A percentile compares a stretch with the other conserved stretches of the same genome.
Evolutionary conservation across 1,140 invertebrate genomes (phyloP).

Genomic region (Drosophila triauraria): DNA sequence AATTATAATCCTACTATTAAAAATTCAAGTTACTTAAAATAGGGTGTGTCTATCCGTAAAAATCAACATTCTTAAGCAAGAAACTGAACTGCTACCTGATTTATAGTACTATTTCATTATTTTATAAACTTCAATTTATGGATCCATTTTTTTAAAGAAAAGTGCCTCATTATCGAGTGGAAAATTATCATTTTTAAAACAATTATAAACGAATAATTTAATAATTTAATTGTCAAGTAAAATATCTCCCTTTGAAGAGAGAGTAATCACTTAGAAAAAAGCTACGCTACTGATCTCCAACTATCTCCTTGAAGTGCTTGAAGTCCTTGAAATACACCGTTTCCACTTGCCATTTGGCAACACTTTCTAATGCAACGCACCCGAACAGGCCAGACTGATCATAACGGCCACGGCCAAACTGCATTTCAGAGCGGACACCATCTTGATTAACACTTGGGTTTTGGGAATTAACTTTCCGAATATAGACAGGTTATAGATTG

Average conservation of each 20-base stretch:
- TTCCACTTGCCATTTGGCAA: slow-evolving; percentile 5
- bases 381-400: slow-evolving; percentile 71
- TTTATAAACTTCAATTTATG: background rate
- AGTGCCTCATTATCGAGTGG: background rate
- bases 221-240: no score
- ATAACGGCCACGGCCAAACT: slow-evolving; percentile 77
- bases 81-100: no score
- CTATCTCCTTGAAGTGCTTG: slow-evolving; percentile 8
- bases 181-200: background rate
- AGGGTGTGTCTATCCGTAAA: no score
- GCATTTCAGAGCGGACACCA: slow-evolving; percentile 76
- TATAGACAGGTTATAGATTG: background rate
- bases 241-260: background rate
- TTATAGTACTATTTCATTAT: no score
- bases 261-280: background rate
- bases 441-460: slow-evolving; percentile 44
- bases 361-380: slow-evolving; percentile 50
- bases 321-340: slow-evolving; percentile 10
- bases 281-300: background rate
- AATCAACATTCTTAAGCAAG: no score
- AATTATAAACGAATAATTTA: no score
- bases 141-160: background rate
- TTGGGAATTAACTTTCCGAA: background rate
- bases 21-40: background rate
- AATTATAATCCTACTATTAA: no score